phyloP scores from a whole-genome alignment of 2,797 vertebrate species.

The Parauchenoglanis punctatus region DNA sequence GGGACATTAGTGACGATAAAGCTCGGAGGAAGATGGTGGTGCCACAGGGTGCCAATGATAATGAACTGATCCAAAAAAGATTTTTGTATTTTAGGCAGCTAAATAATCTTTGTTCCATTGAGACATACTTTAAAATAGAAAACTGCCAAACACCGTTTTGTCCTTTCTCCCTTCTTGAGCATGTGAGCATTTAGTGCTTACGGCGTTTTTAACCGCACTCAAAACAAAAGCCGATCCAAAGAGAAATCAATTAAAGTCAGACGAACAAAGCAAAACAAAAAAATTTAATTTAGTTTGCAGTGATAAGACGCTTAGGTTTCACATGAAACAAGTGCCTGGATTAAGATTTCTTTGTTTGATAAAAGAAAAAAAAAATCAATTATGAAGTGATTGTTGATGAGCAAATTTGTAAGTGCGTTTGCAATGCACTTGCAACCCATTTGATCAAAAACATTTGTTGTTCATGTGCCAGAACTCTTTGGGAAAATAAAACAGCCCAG shows the following conservation, averaged over 20 bases:
- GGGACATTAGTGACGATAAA: constrained; percentile 25
- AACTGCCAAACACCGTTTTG: background rate
- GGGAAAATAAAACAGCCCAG: background rate
- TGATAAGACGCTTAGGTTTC: background rate
- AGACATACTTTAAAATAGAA: constrained; percentile 30
- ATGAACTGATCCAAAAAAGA: constrained; percentile 24
- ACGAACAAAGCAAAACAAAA: background rate
- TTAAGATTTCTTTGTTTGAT: background rate
- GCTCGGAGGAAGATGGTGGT: constrained; percentile 14
- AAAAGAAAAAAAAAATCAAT: background rate
- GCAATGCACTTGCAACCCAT: background rate
- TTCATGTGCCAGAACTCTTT: background rate
- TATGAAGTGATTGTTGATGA: background rate
- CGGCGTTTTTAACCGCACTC: background rate
- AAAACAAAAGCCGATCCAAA: background rate
- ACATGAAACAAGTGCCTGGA: background rate
- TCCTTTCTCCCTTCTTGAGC: constrained; percentile 11
- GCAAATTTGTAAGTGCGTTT: background rate
- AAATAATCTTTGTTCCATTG: constrained; percentile 23
- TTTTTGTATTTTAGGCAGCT: background rate
- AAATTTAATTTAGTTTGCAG: background rate
- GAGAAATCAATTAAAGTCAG: background rate
- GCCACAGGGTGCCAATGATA: constrained; percentile 18
- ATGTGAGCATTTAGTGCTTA: constrained; percentile 6
- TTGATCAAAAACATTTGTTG: background rate